Evolutionary conservation across 2,888 invertebrate species (phyloP).

Genomic region (Tetramorium bicarinatum): DNA sequence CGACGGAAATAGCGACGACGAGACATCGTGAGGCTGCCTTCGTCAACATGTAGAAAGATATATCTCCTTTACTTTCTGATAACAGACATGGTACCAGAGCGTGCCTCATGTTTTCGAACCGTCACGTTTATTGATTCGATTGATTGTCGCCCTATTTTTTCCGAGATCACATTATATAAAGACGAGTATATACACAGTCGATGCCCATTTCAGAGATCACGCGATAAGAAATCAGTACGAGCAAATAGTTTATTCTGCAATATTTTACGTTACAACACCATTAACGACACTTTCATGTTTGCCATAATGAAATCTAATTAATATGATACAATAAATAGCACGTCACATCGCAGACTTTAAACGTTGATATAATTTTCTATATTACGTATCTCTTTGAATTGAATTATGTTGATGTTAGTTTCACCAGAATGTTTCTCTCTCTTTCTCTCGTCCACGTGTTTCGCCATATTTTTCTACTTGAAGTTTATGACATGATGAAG

Average conservation of each 20-base stretch:
- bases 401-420: not conserved
- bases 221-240: not conserved
- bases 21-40: slow-evolving; percentile 57
- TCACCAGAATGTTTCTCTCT: not conserved
- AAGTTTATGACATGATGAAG: slow-evolving; percentile 29
- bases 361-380: slow-evolving; percentile 4
- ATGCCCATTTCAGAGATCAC: not conserved
- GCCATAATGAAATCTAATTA: not conserved
- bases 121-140: slow-evolving; percentile 58
- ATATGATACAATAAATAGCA: not conserved
- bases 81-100: slow-evolving; percentile 27
- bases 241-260: not conserved
- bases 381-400: not conserved
- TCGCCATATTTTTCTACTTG: not conserved
- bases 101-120: slow-evolving; percentile 52
- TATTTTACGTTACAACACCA: not conserved
- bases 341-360: not conserved
- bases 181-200: not conserved
- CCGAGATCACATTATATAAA: not conserved
- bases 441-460: not conserved
- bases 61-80: not conserved
- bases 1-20: not conserved
- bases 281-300: not conserved
- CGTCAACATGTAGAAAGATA: slow-evolving; percentile 54
- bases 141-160: slow-evolving; percentile 32